Conservation (phyloP, 2,888 invertebrate species). For the Sialis fuliginosa region DNA sequence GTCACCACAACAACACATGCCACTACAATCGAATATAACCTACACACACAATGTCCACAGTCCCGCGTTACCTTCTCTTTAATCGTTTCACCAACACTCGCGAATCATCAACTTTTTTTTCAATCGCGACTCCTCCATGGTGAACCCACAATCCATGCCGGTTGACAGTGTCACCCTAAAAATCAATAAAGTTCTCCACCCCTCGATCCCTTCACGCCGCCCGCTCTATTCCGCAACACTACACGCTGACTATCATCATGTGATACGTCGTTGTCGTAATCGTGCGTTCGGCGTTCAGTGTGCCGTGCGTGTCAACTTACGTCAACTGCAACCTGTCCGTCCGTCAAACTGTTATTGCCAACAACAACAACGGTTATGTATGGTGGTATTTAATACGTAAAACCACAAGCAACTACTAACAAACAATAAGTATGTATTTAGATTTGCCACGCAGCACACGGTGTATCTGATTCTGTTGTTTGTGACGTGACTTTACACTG, state of each 20-base stretch:
- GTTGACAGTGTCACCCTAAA: constrained; percentile 49
- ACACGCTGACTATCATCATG: constrained; percentile 18
- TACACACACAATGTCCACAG: background rate
- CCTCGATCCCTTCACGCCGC: constrained; percentile 26
- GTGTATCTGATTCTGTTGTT: constrained; percentile 19
- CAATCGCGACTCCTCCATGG: constrained; percentile 29
- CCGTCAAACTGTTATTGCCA: constrained; percentile 1
- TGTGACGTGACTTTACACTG: constrained; percentile 20
- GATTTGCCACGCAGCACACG: constrained; percentile 18
- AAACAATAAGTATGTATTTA: too few species aligned
- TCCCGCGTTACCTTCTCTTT: background rate
- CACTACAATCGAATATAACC: background rate
- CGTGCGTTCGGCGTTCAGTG: background rate
- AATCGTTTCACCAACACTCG: constrained; percentile 5
- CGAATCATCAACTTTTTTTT: constrained; percentile 25
- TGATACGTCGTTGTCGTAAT: background rate
- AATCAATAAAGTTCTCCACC: constrained; percentile 41
- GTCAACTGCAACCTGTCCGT: constrained; percentile 2
- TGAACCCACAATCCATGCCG: constrained; percentile 31
- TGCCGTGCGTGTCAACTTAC: background rate
- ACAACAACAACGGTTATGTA: background rate
- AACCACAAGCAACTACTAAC: background rate
- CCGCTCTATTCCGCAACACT: constrained; percentile 24
- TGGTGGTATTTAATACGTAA: background rate
- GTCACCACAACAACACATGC: constrained; percentile 13